Conservation (phyloP, 2,797 vertebrate genomes). For the Micrastur ruficollis region DNA sequence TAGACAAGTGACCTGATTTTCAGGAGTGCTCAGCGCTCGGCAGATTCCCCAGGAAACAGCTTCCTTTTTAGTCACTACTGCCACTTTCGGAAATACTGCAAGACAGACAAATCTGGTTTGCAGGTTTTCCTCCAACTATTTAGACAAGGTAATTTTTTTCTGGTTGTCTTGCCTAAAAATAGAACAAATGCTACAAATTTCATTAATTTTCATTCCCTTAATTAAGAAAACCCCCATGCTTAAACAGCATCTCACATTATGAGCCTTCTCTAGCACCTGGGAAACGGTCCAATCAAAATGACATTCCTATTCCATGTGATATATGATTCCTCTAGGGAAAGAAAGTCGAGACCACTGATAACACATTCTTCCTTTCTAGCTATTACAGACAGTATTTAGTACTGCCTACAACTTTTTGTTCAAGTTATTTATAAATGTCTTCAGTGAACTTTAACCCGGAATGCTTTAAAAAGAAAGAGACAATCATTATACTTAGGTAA, state of each 20-base stretch:
- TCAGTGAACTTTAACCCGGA: not conserved
- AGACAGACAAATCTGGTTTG: not conserved
- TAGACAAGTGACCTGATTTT: not conserved
- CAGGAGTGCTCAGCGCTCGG: not conserved
- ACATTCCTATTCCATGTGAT: not conserved
- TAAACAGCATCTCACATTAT: not conserved
- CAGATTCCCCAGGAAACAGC: not conserved
- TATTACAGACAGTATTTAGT: not conserved
- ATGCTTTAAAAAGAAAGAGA: not conserved
- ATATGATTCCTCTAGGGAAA: not conserved
- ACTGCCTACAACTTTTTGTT: not conserved
- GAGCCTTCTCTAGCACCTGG: not conserved
- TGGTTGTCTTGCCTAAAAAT: not conserved
- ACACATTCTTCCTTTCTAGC: not conserved
- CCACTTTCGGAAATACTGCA: not conserved
- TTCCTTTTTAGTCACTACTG: not conserved
- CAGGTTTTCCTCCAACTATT: not conserved
- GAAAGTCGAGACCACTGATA: not conserved
- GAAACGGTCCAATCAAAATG: not conserved
- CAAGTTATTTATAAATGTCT: not conserved
- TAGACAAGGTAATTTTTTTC: not conserved
- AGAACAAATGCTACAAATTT: not conserved
- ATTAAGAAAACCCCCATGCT: not conserved
- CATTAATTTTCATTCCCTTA: not conserved
- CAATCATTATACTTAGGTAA: not conserved